Evolutionary conservation across 2,888 invertebrate genomes (phyloP), one percentile per base, ranked within the genome.

Genomic region (Apodemia zela): DNA sequence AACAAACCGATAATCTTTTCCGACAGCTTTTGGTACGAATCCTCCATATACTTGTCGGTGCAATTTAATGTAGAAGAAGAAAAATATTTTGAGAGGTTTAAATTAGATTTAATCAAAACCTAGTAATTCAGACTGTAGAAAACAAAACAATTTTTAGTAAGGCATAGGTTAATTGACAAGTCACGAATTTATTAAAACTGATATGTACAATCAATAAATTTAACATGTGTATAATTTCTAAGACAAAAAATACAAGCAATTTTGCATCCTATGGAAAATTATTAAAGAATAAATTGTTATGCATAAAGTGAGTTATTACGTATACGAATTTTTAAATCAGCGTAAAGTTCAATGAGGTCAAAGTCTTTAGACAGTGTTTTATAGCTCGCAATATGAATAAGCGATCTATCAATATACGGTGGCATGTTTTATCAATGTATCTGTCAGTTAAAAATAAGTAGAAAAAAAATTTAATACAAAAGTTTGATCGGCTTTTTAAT

Each of bases 41-140:
- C 21, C 21, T 21, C 2, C 21, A 21, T 21, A 21, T 1, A 1
- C 21, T 21, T 2, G 21, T 21, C 21, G 1, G 21, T 21, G 21
- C 21, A 21, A 21, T 21, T 1, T 21, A 21, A 21, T 21, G 21
- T 21, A 21, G 21, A 21, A 21, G 2, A 21, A 21, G 21, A 21
- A 21, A 2, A 21, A 21, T 21, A 21, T 21, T 21, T 21, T 21
- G 21, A 21, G 21, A 21, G 1, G 21, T 21, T 21, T 75, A 77
- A 81, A 76, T 80, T 73, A 71, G 70, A 73, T 79, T 81, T 76
- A 81, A 83, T 84, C 82, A 82, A 82, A 79, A 80, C 76, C 72
- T 73, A 70, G 69, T 74, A 77, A 80, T 81, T 67, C 72, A 68
- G 72, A 68, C 74, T 72, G 79, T 80, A 82, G 84, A 85, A 82